Conservation (phyloP, 1,140 invertebrate genomes). For the Neodiprion pinetum region DNA sequence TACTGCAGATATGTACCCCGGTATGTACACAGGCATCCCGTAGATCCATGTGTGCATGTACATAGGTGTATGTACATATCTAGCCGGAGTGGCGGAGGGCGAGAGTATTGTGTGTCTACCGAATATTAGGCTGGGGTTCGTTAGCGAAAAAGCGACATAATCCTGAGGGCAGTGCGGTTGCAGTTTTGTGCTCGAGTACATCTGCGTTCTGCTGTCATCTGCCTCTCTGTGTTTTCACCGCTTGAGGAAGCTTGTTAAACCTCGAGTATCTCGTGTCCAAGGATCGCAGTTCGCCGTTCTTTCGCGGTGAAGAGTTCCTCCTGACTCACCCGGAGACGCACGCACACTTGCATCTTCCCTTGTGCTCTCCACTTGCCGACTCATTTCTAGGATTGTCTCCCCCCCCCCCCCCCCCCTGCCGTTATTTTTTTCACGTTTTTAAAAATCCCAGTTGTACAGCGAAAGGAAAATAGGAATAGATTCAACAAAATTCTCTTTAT, state of each 20-base stretch:
- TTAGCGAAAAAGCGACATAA: constrained; percentile 28
- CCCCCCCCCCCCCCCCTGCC: neutral
- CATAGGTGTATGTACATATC: neutral
- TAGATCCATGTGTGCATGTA: neutral
- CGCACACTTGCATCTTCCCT: too few relatives aligned
- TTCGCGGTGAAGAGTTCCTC: neutral
- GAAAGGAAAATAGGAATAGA: too few relatives aligned
- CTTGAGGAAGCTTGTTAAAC: constrained; percentile 44
- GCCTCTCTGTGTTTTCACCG: constrained; percentile 25
- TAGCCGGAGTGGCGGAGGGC: too few relatives aligned
- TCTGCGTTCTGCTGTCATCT: constrained; percentile 23
- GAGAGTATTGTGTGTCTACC: neutral
- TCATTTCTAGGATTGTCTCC: neutral
- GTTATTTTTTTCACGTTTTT: neutral
- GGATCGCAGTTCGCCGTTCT: neutral
- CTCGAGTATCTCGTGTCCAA: constrained; percentile 15
- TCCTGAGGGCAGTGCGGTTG: constrained; percentile 1
- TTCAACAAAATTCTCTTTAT: too few relatives aligned
- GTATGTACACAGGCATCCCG: neutral
- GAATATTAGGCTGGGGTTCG: constrained; percentile 27
- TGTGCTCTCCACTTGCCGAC: too few relatives aligned
- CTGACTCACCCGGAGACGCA: too few relatives aligned
- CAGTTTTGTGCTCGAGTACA: constrained; percentile 13
- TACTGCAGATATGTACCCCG: neutral
- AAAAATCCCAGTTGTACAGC: too few relatives aligned